Percentiles rank a stretch among this genome's conserved stretches.
Evolutionary conservation across 2,888 invertebrate genomes (phyloP).

Genomic region (Oxyscelio sp.): DNA sequence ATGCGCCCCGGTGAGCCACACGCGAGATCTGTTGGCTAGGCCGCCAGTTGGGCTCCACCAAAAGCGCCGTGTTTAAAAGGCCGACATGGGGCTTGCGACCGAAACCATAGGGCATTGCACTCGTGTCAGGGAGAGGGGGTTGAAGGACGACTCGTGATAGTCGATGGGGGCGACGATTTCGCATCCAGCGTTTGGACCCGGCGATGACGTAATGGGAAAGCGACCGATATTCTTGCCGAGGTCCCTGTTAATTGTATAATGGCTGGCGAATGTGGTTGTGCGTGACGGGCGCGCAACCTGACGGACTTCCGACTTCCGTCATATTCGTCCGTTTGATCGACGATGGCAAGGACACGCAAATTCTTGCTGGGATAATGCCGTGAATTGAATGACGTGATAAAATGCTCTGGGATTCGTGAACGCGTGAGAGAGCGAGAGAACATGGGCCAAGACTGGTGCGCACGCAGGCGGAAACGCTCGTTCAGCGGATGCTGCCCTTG

Average conservation of each 20-base stretch:
- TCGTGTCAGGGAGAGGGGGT: neutral
- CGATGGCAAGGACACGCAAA: too few relatives aligned
- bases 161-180: constrained; percentile 23
- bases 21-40: too few relatives aligned
- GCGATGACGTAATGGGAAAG: constrained; percentile 30
- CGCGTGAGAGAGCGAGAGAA: constrained; percentile 66
- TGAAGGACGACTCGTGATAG: constrained; percentile 44
- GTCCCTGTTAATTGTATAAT: constrained; percentile 2
- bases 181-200: constrained; percentile 33
- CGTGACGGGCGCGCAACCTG: neutral
- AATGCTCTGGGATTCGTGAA: constrained; percentile 77
- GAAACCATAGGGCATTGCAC: too few relatives aligned
- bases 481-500: constrained; percentile 90
- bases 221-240: neutral
- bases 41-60: too few relatives aligned
- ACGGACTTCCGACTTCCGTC: neutral
- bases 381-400: neutral
- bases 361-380: too few relatives aligned
- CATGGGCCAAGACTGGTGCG: constrained; percentile 94
- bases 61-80: too few relatives aligned
- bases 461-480: constrained; percentile 91
- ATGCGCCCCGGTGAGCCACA: too few relatives aligned
- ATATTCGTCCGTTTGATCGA: too few relatives aligned
- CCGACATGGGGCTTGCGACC: too few relatives aligned
- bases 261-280: neutral